Base-by-base conservation (phyloP, 2,113 vertebrate genomes). In the Ciconia stormi region DNA sequence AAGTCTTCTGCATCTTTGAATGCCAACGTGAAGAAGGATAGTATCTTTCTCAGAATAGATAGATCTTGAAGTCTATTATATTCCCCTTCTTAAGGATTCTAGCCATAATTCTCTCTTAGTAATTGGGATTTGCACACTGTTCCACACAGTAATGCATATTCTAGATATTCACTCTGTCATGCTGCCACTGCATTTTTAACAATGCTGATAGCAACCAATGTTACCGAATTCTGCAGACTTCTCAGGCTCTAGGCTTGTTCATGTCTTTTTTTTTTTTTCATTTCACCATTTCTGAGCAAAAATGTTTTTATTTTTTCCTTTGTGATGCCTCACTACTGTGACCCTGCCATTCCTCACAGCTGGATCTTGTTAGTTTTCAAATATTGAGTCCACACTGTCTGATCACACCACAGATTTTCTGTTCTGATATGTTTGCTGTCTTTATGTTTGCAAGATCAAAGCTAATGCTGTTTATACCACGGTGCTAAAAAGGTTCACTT, bases 361-460 rank as follows among this genome's bases (percentile, higher is more conserved):
- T 82, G 30, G 59, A 89, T 94, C 59, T 93, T 94, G 88, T 90
- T 94, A 62, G 80, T 96, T 97, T 93, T 96, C 92, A 96, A 94
- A 97, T 96, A 94, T 16, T 80, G 53, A 91, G 77, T 52, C 92
- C 96, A 83, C 87, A 74, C 36, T 81, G 61, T 81, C 72, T 95
- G 88, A 81, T 92, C 78, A 84, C 59, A 30, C 78, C 73, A 90
- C 59, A 97, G 76, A 94, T 89, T 87, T 95, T 63, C 77, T 62
- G 62, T 93, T 91, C 89, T 85, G 53, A 81, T 90, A 95, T 69
- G 36, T 50, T 95, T 83, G n/a, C 86, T 94, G 70, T 82, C 93
- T 92, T 94, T 53, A 84, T 91, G 62, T 81, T 93, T 85, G 58
- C 26, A 95, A 90, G 95, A 97, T 95, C 79, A 95, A 94, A 96